Evolutionary conservation across 2,888 invertebrate genomes (phyloP), one percentile per base, ranked within the genome.

Genomic region (Macrophya alboannulata): DNA sequence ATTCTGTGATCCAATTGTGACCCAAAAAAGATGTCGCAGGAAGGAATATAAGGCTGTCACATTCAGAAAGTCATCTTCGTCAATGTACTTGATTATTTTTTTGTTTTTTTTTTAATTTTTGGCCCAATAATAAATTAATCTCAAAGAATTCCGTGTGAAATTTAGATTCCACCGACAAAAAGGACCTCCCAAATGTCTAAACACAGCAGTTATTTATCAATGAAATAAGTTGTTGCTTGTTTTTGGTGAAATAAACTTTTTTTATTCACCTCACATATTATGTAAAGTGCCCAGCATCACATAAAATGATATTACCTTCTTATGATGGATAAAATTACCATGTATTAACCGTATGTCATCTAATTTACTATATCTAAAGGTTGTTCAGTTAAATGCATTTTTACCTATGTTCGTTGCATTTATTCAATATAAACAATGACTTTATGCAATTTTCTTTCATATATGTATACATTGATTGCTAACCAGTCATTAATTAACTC

Each of bases 191-290:
- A 89, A 93, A 92, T 89, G 90, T 91, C 88, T 90, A 88, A 88
- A 90, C 88, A 91, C 89, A 92, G 91, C 90, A 90, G 90, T 90
- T 90, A 91, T 92, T 88, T 91, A 92, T 92, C 89, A 93, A 93
- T 93, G 91, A 93, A 92, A 92, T 91, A 92, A 92, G 91, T 92
- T 91, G 89, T 89, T 90, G 90, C 88, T 91, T 89, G 91, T 92
- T 89, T 90, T 91, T 90, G 90, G 91, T 92, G 91, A 93, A 92
- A 89, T 89, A 91, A 92, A 90, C 87, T 90, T 86, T 90, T 92
- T 93, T 93, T 93, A 93, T 93, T 93, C 93, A 93, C 93, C 92
- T 92, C 90, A 91, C 90, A 92, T 90, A 90, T 90, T 89, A 89
- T 90, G 91, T 89, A 92, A 91, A 92, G 90, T 92, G 91, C 89